phyloP scores from a whole-genome alignment of 2,888 invertebrate genomes.

The Athalia rosae region DNA sequence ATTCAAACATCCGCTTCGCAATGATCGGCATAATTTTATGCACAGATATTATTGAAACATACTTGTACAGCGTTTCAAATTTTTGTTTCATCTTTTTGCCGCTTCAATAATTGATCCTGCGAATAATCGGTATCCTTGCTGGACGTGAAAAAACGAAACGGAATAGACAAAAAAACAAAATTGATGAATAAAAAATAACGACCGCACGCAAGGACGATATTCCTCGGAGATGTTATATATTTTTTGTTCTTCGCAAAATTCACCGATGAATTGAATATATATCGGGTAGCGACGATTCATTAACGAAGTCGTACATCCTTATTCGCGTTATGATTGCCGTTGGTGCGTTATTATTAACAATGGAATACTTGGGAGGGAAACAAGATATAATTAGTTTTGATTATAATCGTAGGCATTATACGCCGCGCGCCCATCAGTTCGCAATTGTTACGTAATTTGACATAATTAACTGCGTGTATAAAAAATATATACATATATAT shows the following conservation, averaged over 20 bases:
- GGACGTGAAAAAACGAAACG: too few species aligned
- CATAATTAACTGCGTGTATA: constrained; percentile 62
- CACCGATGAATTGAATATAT: constrained; percentile 10
- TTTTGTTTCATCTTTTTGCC: constrained; percentile 27
- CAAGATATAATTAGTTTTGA: constrained; percentile 65
- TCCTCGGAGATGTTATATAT: too few species aligned
- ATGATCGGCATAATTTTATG: neutral
- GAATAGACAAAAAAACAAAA: too few species aligned
- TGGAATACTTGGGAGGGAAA: constrained; percentile 9
- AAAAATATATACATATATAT: neutral
- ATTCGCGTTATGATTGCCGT: neutral
- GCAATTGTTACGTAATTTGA: constrained; percentile 55
- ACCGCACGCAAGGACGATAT: too few species aligned
- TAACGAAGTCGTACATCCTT: neutral
- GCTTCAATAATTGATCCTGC: neutral
- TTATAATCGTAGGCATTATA: constrained; percentile 65
- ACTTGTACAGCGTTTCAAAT: constrained; percentile 27
- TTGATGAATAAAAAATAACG: too few species aligned
- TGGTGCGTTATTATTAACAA: constrained; percentile 13
- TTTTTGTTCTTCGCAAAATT: too few species aligned
- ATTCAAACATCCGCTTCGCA: constrained; percentile 36
- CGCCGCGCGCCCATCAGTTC: constrained; percentile 56
- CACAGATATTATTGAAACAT: constrained; percentile 14
- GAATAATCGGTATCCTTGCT: too few species aligned
- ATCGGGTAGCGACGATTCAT: constrained; percentile 18